Base-by-base conservation (phyloP, 2,113 vertebrate species). In the Eulemur macaco region DNA sequence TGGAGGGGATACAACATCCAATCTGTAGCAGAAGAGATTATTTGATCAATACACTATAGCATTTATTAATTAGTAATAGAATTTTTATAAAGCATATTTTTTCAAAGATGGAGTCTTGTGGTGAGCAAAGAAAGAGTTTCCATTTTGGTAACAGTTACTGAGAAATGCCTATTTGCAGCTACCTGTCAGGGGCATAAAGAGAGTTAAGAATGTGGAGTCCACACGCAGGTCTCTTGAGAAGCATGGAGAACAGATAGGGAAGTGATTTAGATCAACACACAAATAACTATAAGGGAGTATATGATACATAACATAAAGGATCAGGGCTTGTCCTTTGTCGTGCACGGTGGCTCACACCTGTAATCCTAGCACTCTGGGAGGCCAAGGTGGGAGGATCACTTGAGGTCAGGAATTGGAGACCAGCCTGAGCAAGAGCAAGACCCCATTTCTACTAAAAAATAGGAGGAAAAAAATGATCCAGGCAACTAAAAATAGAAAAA, bases 171-270 rank as follows among this genome's bases (percentile, higher is more conserved):
- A 1, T 31, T 5, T 71, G 54, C 56, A n/a, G 7, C 45, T 15
- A 7, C 8, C 4, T 21, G 0, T 66, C 29, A 25, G 8, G 29
- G n/a, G 23, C 14, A 50, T 15, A 74, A 6, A 20, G 20, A 93
- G 9, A 39, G 11, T 42, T 10, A 14, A 29, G 64, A n/a, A 0
- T 20, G 5, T 7, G 1, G 5, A 23, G 29, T 27, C 18, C 29
- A 42, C 2, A 42, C 4, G 1, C 39, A 23, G 8, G 1, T 56
- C 50, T 92, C 56, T 64, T 25, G 2, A 42, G 3, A 52, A 45
- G 1, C 6, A 54, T 0, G 8, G 34, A 37, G 17, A 74, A 29
- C 11, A 42, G 34, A 14, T 58, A 7, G 0, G 3, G 17, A 85
- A 56, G 9, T 1, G 1, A 80, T 45, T 80, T n/a, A 39, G 9